Evolutionary conservation across 2,888 invertebrate genomes (phyloP), one percentile per base, ranked within the genome.

Genomic region (Heliconius hortense): DNA sequence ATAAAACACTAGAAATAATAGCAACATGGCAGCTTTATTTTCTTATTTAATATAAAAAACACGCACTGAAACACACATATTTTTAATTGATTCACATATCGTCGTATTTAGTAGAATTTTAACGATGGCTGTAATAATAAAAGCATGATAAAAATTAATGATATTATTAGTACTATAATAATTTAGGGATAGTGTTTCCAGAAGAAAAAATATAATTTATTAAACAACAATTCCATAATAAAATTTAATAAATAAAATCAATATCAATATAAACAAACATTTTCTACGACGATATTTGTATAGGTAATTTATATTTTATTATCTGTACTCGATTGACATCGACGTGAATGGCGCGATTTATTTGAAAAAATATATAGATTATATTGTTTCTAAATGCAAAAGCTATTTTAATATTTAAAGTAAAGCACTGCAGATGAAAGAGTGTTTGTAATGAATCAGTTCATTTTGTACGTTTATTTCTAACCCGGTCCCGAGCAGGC

Each of bases 401-500:
- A 76, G 67, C 63, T 53, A 59, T 75, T 73, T 75, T 63, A 74
- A 76, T 67, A 73, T 75, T 79, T 75, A 81, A 82, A 78, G 77
- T 81, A 78, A 75, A 81, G 81, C 78, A 75, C 80, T 81, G 82
- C 82, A 79, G 81, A 81, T 82, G 80, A 82, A 81, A 78, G 78
- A 79, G 77, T 80, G 78, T 77, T 62, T 78, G 78, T 78, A 69
- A 78, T 83, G 81, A 78, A 81, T 84, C 84, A 83, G 87, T 86
- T 89, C 85, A 85, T 83, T 87, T 87, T 88, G 86, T 87, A 86
- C 82, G 84, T 90, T 89, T 86, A 83, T 83, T 24, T 84, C 80
- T 84, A 81, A 87, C 91, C 91, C 90, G 91, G 90, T 90, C 88
- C 87, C 88, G 84, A 84, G 89, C 91, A 90, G 90, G 90, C 87